A percentile compares a stretch with the other conserved stretches of the same genome.
Conservation (phyloP, 2,797 vertebrate species). For the Melanotaenia boesemani region DNA sequence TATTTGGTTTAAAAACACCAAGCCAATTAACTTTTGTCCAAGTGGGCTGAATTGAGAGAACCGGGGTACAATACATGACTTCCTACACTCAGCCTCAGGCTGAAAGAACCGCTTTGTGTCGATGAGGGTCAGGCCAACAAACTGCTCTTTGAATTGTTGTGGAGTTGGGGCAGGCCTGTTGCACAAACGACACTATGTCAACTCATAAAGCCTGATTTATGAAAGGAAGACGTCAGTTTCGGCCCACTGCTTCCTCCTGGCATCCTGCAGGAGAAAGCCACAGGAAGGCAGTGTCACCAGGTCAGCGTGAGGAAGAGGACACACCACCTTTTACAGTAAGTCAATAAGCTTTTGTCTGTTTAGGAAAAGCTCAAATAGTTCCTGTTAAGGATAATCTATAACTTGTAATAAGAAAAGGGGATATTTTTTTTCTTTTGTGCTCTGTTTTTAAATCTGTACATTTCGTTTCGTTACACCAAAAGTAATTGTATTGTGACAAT, state of each 20-base stretch:
- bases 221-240: constrained; percentile 52
- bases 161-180: constrained; percentile 46
- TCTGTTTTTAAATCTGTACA: too few relatives aligned
- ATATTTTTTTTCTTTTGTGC: too few relatives aligned
- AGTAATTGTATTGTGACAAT: too few relatives aligned
- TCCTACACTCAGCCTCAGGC: constrained; percentile 50
- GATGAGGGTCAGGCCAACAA: constrained; percentile 56
- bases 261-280: constrained; percentile 44
- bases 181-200: constrained; percentile 69
- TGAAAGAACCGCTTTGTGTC: constrained; percentile 66
- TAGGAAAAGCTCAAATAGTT: neutral
- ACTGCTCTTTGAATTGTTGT: constrained; percentile 76
- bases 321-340: constrained; percentile 21
- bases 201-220: constrained; percentile 67
- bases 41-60: constrained; percentile 23
- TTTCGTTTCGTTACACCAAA: too few relatives aligned
- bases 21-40: constrained; percentile 13
- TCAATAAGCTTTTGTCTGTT: neutral
- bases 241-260: constrained; percentile 61
- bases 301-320: constrained; percentile 10
- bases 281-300: constrained; percentile 21
- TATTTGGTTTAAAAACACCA: neutral
- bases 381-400: neutral
- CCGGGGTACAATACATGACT: constrained; percentile 38
- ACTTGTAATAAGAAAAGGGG: too few relatives aligned